phyloP scores from a whole-genome alignment of 2,888 invertebrate genomes.

The Drosophila quasianomalipes region DNA sequence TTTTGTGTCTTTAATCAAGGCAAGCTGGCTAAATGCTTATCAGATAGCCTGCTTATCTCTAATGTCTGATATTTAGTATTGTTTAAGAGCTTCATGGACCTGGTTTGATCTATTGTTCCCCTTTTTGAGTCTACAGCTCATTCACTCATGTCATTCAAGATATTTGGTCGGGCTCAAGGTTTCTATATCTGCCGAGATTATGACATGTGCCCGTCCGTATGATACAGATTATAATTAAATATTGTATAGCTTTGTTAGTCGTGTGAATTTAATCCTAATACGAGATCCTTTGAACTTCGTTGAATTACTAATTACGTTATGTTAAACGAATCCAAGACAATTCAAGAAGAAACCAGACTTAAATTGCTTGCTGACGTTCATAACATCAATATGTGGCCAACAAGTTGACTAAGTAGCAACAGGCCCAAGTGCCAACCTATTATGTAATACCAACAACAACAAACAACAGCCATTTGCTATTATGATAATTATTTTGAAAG shows the following conservation, averaged over 20 bases:
- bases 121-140: too few relatives aligned
- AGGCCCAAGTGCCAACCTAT: constrained; percentile 20
- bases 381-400: constrained; percentile 35
- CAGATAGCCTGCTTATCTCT: neutral
- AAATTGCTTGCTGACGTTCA: constrained; percentile 14
- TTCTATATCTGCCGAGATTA: neutral
- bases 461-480: constrained; percentile 61
- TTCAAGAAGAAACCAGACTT: constrained; percentile 2
- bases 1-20: neutral
- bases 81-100: neutral
- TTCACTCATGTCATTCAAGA: neutral
- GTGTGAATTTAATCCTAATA: neutral
- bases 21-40: neutral
- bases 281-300: neutral
- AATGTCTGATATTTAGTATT: neutral
- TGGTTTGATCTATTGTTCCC: neutral
- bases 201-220: neutral
- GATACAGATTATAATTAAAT: neutral
- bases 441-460: constrained; percentile 31
- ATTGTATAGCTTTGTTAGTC: neutral
- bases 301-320: constrained; percentile 14
- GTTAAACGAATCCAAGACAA: constrained; percentile 5
- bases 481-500: constrained; percentile 74
- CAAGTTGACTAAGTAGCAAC: constrained; percentile 36
- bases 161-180: neutral